Evolutionary conservation across 2,888 invertebrate genomes (phyloP).

Genomic region (Notodonta dromedarius): DNA sequence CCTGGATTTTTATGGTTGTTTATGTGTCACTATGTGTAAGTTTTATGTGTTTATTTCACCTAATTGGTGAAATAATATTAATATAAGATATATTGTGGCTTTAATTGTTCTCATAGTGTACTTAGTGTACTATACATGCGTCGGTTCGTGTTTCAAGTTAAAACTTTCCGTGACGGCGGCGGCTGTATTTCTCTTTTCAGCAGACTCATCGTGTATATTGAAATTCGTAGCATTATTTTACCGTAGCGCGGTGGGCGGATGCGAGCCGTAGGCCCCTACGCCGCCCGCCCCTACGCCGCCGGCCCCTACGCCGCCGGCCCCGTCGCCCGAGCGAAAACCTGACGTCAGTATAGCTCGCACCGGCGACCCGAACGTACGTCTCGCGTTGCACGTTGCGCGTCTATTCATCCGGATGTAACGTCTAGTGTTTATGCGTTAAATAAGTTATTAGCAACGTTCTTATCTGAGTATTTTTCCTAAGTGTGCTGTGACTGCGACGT

Average conservation of each 20-base stretch:
- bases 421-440: constrained; percentile 34
- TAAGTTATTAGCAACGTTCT: constrained; percentile 38
- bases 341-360: constrained; percentile 73
- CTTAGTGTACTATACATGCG: constrained; percentile 17
- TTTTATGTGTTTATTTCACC: not conserved
- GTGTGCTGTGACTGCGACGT: constrained; percentile 35
- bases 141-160: constrained; percentile 32
- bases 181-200: constrained; percentile 46
- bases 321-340: constrained; percentile 48
- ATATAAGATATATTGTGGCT: not conserved
- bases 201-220: constrained; percentile 49
- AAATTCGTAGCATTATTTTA: constrained; percentile 68
- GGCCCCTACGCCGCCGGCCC: no score
- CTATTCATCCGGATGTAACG: constrained; percentile 45
- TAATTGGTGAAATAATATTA: not conserved
- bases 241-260: constrained; percentile 75
- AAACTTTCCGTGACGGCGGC: constrained; percentile 39
- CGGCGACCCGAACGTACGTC: constrained; percentile 49
- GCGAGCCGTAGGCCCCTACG: constrained; percentile 67
- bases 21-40: no score
- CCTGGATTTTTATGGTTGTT: no score
- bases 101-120: not conserved
- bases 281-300: constrained; percentile 53
- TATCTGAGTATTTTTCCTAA: constrained; percentile 13
- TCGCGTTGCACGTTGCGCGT: constrained; percentile 22